Conservation (phyloP, 2,888 invertebrate species). For the Limnephilus marmoratus region DNA sequence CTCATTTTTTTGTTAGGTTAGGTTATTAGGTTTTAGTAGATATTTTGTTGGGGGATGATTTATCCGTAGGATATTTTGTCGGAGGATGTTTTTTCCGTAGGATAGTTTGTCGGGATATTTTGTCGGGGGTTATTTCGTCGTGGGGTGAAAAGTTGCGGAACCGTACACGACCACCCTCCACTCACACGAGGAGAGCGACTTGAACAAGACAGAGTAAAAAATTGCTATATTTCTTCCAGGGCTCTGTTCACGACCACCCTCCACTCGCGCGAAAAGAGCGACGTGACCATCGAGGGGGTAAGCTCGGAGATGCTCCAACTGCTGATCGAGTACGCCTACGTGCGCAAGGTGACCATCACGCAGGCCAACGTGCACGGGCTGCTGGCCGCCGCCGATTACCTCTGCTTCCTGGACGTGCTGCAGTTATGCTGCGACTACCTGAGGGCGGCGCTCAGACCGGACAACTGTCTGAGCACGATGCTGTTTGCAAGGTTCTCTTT, state of each 20-base stretch:
- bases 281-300: slow-evolving; percentile 87
- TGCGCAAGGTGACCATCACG: slow-evolving; percentile 85
- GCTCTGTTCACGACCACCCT: slow-evolving; percentile 90
- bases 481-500: slow-evolving; percentile 84
- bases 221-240: slow-evolving; percentile 69
- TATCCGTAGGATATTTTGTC: too few species aligned
- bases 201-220: slow-evolving; percentile 71
- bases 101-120: too few species aligned
- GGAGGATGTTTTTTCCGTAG: too few species aligned
- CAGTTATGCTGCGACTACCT: slow-evolving; percentile 89
- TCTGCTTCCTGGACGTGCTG: slow-evolving; percentile 89
- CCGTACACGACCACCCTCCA: slow-evolving; percentile 71
- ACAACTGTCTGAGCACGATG: slow-evolving; percentile 91
- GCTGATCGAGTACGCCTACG: slow-evolving; percentile 91
- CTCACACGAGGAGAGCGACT: slow-evolving; percentile 77
- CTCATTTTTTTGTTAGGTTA: too few species aligned
- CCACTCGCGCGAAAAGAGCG: slow-evolving; percentile 82
- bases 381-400: slow-evolving; percentile 91
- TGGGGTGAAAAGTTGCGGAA: too few species aligned
- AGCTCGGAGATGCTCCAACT: slow-evolving; percentile 86
- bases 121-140: too few species aligned
- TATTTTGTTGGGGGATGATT: too few species aligned
- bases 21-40: too few species aligned
- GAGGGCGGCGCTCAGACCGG: slow-evolving; percentile 81
- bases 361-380: slow-evolving; percentile 89